Evolutionary conservation across 2,888 invertebrate genomes (phyloP).

Genomic region (Drosophila kambysellisi): DNA sequence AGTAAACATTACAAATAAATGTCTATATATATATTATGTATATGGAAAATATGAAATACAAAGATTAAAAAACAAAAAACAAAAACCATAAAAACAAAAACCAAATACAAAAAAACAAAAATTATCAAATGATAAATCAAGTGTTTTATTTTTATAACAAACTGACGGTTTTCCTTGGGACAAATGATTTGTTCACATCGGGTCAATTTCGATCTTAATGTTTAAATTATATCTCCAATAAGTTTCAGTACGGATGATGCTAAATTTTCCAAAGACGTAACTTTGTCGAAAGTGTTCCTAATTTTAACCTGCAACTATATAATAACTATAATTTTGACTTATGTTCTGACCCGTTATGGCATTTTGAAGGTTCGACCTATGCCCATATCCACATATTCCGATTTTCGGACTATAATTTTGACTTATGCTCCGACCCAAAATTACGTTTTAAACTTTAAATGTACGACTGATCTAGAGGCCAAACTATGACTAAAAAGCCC

Average conservation of each 20-base stretch:
- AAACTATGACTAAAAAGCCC: too few relatives aligned
- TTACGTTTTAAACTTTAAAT: too few relatives aligned
- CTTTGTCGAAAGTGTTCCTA: not conserved
- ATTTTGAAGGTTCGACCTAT: too few relatives aligned
- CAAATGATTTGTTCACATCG: not conserved
- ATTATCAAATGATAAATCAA: conserved; percentile 51
- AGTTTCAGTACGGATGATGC: too few relatives aligned
- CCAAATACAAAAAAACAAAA: conserved; percentile 30
- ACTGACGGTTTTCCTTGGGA: not conserved
- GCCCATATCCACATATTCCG: too few relatives aligned
- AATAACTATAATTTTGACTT: too few relatives aligned
- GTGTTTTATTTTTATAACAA: not conserved
- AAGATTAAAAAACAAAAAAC: conserved; percentile 33
- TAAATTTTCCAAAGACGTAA: not conserved
- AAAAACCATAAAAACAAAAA: conserved; percentile 21
- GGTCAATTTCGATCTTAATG: not conserved
- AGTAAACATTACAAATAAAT: conserved; percentile 67
- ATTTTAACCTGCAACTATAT: too few relatives aligned
- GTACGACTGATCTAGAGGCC: too few relatives aligned
- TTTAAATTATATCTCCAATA: not conserved
- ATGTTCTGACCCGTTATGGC: too few relatives aligned
- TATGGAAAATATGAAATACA: conserved; percentile 60
- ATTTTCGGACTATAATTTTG: too few relatives aligned
- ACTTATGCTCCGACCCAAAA: too few relatives aligned
- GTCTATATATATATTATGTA: conserved; percentile 68